Percentiles rank a stretch among this genome's conserved stretches.
These are phyloP conservation scores for Rhogogaster chlorosoma DNA, from an alignment of 2,888 invertebrate genomes.

Conservation along the genomic window DNA sequence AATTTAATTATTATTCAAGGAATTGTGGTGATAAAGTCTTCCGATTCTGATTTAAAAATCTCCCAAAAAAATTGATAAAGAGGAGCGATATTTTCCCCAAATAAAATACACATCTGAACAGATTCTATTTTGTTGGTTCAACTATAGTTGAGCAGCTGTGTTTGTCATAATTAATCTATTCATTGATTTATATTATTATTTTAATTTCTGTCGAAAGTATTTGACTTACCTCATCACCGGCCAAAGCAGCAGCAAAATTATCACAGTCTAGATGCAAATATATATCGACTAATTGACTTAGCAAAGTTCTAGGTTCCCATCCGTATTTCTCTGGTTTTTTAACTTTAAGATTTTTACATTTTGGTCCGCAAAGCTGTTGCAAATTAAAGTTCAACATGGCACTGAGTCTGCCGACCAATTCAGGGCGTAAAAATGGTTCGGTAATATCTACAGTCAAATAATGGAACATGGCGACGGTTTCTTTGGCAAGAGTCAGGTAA, in stretches of 20 bases:
- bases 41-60: neutral
- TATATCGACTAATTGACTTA: conserved; percentile 96
- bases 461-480: conserved; percentile 99
- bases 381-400: conserved; percentile 99
- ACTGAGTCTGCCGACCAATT: conserved; percentile 95
- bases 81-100: too few relatives aligned
- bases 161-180: neutral
- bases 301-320: conserved; percentile 96
- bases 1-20: conserved; percentile 62
- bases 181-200: neutral
- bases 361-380: conserved; percentile 96
- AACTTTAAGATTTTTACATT: conserved; percentile 96
- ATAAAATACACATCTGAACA: too few relatives aligned
- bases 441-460: conserved; percentile 97
- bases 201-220: conserved; percentile 35
- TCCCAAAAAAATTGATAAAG: too few relatives aligned
- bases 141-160: too few relatives aligned
- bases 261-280: conserved; percentile 97
- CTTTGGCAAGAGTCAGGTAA: conserved; percentile 94
- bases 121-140: neutral
- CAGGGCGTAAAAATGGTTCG: conserved; percentile 96
- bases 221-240: conserved; percentile 92
- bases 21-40: neutral
- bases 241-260: conserved; percentile 94
- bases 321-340: conserved; percentile 96